A percentile compares a stretch with the other conserved stretches of the same genome.
Conservation (phyloP, 2,113 vertebrate species). For the Dissostichus mawsoni region DNA sequence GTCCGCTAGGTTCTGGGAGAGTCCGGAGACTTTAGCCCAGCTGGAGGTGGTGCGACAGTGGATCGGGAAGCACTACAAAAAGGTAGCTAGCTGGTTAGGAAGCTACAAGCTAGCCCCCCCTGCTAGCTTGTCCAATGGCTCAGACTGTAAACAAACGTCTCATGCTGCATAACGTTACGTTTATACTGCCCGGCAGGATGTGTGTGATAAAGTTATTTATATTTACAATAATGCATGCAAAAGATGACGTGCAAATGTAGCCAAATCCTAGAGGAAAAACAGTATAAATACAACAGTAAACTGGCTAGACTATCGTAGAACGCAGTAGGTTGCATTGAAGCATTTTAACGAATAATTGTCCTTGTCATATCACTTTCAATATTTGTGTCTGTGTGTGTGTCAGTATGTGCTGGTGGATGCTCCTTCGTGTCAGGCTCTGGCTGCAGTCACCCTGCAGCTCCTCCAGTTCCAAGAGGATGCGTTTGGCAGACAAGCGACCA, state of each 20-base stretch:
- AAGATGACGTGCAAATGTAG: neutral
- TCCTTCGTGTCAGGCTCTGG: constrained; percentile 93
- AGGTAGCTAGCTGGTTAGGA: constrained; percentile 82
- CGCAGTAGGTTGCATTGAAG: neutral
- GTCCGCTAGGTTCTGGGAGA: constrained; percentile 91
- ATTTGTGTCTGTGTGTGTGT: constrained; percentile 6
- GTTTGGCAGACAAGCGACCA: constrained; percentile 92
- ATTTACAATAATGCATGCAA: neutral
- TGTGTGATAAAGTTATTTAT: neutral
- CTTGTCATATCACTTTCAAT: neutral
- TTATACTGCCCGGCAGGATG: neutral
- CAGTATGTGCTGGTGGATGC: constrained; percentile 94
- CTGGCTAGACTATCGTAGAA: neutral
- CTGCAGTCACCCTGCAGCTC: constrained; percentile 93
- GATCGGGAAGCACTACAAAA: constrained; percentile 95
- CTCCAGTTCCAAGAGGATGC: constrained; percentile 98
- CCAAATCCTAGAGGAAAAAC: neutral
- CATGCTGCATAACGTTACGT: neutral
- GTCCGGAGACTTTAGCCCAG: constrained; percentile 89
- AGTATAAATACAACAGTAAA: constrained; percentile 1
- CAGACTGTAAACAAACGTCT: constrained; percentile 70
- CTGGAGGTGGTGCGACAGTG: constrained; percentile 91
- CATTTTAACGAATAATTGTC: neutral
- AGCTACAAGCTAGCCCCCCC: constrained; percentile 62
- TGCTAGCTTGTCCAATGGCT: constrained; percentile 38